phyloP scores from a whole-genome alignment of 2,888 invertebrate species.

The Gryllus longicercus region DNA sequence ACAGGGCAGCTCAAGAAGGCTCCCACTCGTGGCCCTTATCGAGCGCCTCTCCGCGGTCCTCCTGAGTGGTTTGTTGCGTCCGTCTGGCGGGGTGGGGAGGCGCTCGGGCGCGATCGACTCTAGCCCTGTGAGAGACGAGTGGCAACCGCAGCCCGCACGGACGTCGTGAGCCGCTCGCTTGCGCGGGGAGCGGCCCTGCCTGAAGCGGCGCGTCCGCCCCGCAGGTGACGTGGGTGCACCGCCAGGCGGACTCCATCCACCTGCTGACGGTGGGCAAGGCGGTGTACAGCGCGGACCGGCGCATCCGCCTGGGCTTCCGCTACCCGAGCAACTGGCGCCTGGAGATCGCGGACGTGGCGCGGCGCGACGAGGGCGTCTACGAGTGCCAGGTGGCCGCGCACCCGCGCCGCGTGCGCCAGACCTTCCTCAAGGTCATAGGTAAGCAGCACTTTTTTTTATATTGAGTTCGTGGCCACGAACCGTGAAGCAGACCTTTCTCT shows the following conservation, averaged over 20 bases:
- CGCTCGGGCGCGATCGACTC: no score
- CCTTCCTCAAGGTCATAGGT: constrained; percentile 57
- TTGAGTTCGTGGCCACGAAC: no score
- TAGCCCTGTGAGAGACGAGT: no score
- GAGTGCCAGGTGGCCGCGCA: constrained; percentile 64
- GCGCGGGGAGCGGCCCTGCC: no score
- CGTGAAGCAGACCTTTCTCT: no score
- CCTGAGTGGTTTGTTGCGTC: no score
- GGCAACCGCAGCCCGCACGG: no score
- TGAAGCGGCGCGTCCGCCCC: constrained; percentile 29
- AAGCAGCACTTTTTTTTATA: constrained; percentile 27
- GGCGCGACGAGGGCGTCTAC: constrained; percentile 60
- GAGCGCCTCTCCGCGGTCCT: no score
- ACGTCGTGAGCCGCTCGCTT: no score
- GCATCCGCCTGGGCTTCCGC: constrained; percentile 57
- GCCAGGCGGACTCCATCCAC: constrained; percentile 55
- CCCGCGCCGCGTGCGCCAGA: constrained; percentile 58
- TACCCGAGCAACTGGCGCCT: constrained; percentile 63
- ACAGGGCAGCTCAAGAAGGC: no score
- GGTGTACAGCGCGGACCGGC: constrained; percentile 57
- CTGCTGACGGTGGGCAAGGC: constrained; percentile 57
- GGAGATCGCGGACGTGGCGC: constrained; percentile 57
- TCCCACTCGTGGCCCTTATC: no score
- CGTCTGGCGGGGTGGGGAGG: no score
- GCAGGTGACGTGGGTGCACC: constrained; percentile 61